Evolutionary conservation across 2,113 vertebrate species (phyloP), one percentile per base, ranked within the genome.

Genomic region (Rhabdornis inornatus): DNA sequence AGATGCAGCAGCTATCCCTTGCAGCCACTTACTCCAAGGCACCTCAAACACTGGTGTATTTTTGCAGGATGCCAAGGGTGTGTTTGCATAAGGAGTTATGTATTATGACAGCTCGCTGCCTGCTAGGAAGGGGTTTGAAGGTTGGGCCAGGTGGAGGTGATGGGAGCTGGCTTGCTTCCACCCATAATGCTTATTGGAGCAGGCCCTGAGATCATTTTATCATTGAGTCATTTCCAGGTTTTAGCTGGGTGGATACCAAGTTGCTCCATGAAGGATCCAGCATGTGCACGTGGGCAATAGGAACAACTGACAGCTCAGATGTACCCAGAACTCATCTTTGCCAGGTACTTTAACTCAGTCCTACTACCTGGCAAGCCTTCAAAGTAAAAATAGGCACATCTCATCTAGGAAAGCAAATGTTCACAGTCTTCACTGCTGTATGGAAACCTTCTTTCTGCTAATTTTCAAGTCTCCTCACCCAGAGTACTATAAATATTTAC

Each of bases 81-180:
- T 77, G 90, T 94, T 94, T 93, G 71, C 55, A 31, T 28, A 86
- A 86, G 35, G 64, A 81, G 75, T 35, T 90, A 66, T 70, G 60
- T 74, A 50, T 90, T 92, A 44, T 92, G 88, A 94, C 94, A 92
- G 83, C 83, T 95, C 39, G 12, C 60, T 7, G 13, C 76, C 76
- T 89, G 56, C 66, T 40, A 59, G 79, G 47, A 90, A 1, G 7
- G 33, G 11, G 50, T 74, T 94, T 0, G 39, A 81, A 95, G 86
- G 55, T 76, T 70, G 47, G 45, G 68, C 79, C 86, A 92, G 89
- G 89, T 96, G 86, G 71, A 96, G 83, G 86, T 93, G 83, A 66
- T 76, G 80, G 47, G 71, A 97, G 10, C 4, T 96, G 94, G 92
- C 90, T 86, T 61, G 13, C 44, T 94, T 88, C 92, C 64, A 63